Base-by-base conservation (phyloP, 2,797 vertebrate species). In the Fistularia commersonii region DNA sequence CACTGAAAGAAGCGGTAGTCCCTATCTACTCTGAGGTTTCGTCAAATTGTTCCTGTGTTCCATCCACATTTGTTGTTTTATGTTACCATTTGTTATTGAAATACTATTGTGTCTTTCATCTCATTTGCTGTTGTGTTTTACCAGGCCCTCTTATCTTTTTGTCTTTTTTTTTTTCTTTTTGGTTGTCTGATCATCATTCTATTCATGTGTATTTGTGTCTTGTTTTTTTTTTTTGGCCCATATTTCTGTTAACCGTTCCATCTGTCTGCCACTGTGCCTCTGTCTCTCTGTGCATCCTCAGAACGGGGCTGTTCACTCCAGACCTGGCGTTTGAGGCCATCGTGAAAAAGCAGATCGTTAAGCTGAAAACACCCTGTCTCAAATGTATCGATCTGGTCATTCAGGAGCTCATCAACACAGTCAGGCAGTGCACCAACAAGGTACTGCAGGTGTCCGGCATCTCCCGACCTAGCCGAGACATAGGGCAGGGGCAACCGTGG, bases 351-450 rank as follows among this genome's bases (percentile, higher is more conserved):
- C 96, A 98, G 90, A 92, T 98, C 89, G 88, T 98, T 89, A 97
- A 98, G 93, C 92, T 98, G 92, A 98, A 98, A 92, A 93, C 95
- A 61, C 96, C 96, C 47, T 98, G 96, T 88, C 90, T 98, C 83
- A 98, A 98, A 82, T 98, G 96, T 77, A 95, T 98, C 87, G 96
- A 98, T 88, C 86, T 98, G 90, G 96, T 98, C 85, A 97, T 98
- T 88, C 94, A 97, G 89, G 96, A 98, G 88, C 90, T 98, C 83
- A 95, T 98, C 89, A 97, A 91, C 90, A 98, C 96, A 76, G 90
- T 98, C 89, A 93, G 94, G 82, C 95, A 98, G 91, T 97, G 96
- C 89, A 93, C 93, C 90, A 91, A 87, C 83, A 97, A 97, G 96
- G 96, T 97, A 96, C 88, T 72, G 87, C 87, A 77, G 85, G 66